phyloP scores from a whole-genome alignment of 2,113 vertebrate genomes.

The Perca schrenkii region DNA sequence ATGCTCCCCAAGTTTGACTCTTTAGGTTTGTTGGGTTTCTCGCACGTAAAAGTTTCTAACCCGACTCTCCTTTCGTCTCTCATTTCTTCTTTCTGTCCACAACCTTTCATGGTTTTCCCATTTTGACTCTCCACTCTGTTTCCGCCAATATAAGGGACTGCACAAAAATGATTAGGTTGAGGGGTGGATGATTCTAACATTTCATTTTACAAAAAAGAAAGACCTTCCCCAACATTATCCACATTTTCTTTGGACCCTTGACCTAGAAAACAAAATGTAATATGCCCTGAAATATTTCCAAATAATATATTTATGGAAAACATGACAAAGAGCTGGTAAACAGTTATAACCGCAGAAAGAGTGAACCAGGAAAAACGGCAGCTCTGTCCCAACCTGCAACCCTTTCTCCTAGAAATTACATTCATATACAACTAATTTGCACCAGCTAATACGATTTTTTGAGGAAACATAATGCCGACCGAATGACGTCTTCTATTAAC shows the following conservation, averaged over 20 bases:
- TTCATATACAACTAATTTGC: too few relatives aligned
- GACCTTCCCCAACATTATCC: neutral
- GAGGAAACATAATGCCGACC: too few relatives aligned
- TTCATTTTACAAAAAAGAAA: neutral
- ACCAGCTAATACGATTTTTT: too few relatives aligned
- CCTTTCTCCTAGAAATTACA: neutral
- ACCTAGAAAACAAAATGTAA: neutral
- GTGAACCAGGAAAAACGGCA: too few relatives aligned
- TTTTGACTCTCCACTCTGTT: neutral
- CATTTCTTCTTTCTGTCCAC: neutral
- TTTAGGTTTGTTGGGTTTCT: neutral
- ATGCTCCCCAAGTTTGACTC: conserved; percentile 48
- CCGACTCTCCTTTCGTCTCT: neutral
- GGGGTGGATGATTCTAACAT: neutral
- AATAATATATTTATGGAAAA: conserved; percentile 3
- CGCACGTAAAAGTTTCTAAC: neutral
- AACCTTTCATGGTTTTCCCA: neutral
- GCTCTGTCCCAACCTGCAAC: too few relatives aligned
- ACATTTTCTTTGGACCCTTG: neutral
- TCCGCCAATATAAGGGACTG: neutral
- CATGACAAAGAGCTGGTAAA: neutral
- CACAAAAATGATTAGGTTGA: neutral
- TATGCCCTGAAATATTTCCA: neutral
- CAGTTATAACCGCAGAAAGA: neutral
- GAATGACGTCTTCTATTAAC: too few relatives aligned